Evolutionary conservation across 30 jellyfish, hydroid and myxozoan genomes (phyloP), one percentile per base, ranked within the genome.

Genomic region (Cassiopea andromeda): DNA sequence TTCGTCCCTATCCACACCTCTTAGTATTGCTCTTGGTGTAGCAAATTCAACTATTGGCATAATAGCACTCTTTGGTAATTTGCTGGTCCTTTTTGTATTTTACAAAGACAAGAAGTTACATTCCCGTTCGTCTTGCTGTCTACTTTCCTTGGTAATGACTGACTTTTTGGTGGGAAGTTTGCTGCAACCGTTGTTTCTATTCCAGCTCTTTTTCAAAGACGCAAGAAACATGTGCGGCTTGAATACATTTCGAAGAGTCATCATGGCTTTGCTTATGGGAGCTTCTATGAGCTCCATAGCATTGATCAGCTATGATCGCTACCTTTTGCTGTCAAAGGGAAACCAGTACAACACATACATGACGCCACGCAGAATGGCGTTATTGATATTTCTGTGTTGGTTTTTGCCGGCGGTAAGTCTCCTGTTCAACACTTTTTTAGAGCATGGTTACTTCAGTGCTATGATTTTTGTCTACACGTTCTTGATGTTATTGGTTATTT

Each of bases 221-320:
- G 64, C 73, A 16, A 67, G 92, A 48, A 48, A 3, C 69, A 84
- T 69, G 18, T 91, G 97, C 46, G 60, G 73, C 16, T 61, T 91
- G 83, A 76, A 81, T 15, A 44, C 80, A 15, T 60, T 85, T 15
- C 92, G 92, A n/a, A 69, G 94, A 48, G 78, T 68, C 48, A 7
- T 77, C 14, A 73, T 94, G 1, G 84, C 97, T 1, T 44, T 71
- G 72, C 70, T 91, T 60, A 50, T 83, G 76, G 97, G 97, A 16
- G 87, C 94, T 7, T 84, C 94, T 6, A 87, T 87, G 91, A 91
- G 94, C 76, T 83, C 90, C 71, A 74, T 91, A 47, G 92, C 97
- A 18, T 79, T 91, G 88, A 86, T 91, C 1, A 91, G 97, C 75
- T 91, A 84, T 48, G 97, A 91, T 54, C 92, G 97, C 2, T 91